Percentiles rank a stretch among this genome's conserved stretches.
Evolutionary conservation across 2,113 vertebrate genomes (phyloP).

Genomic region (Phalacrocorax aristotelis): DNA sequence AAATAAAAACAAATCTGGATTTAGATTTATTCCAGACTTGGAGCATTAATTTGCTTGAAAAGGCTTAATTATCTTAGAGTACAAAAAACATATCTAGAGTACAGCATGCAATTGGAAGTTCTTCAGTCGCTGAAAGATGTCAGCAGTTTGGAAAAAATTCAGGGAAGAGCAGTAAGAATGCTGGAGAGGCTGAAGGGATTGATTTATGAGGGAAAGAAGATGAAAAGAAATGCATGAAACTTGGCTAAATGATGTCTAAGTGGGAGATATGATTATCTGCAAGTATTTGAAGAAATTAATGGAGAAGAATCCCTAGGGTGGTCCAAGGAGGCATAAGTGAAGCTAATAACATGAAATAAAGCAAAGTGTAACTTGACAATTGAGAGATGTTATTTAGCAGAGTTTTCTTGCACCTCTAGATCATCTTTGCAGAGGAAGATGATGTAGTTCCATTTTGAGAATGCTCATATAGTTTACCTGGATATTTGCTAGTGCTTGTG

Average conservation of each 20-base stretch:
- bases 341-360: background rate
- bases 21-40: conserved; percentile 16
- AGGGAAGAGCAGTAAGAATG: conserved; percentile 31
- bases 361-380: background rate
- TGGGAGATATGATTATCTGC: conserved; percentile 48
- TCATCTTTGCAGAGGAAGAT: background rate
- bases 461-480: background rate
- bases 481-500: background rate
- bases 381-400: background rate
- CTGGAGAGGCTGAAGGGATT: conserved; percentile 39
- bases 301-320: conserved; percentile 20
- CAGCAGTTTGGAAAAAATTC: conserved; percentile 53
- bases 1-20: background rate
- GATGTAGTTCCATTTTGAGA: background rate
- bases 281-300: conserved; percentile 36
- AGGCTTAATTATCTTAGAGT: conserved; percentile 24
- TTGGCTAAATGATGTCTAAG: conserved; percentile 43
- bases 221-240: conserved; percentile 50
- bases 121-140: conserved; percentile 24
- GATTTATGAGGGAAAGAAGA: conserved; percentile 52
- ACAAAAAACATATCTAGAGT: conserved; percentile 27
- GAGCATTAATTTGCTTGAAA: conserved; percentile 42
- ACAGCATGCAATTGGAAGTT: conserved; percentile 36
- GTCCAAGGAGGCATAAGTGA: conserved; percentile 19
- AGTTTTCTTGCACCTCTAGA: background rate